phyloP scores from a whole-genome alignment of 1,140 invertebrate genomes.

The Hetaerina americana region DNA sequence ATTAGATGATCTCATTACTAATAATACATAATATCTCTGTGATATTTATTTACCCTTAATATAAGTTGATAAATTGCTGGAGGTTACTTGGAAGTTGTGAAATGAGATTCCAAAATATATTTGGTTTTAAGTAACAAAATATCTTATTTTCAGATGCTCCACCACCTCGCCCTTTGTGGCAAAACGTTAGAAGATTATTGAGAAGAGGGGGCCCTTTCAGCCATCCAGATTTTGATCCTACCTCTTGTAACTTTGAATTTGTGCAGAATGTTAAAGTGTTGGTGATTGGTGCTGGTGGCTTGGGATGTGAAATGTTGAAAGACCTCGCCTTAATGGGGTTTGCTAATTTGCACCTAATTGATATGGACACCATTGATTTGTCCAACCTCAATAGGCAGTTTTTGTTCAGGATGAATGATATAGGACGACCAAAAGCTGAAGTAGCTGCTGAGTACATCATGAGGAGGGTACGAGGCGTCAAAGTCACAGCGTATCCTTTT shows the following conservation, averaged over 20 bases:
- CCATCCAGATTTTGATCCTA: slow-evolving; percentile 80
- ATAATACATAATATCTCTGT: no score
- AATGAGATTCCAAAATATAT: no score
- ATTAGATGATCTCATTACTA: no score
- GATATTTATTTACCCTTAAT: no score
- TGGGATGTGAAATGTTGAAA: slow-evolving; percentile 94
- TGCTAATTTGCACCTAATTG: slow-evolving; percentile 84
- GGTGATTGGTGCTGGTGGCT: slow-evolving; percentile 85
- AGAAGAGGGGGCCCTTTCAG: slow-evolving; percentile 91
- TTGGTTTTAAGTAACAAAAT: no score
- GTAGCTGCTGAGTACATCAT: slow-evolving; percentile 92
- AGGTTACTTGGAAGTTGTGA: no score
- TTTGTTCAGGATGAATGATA: slow-evolving; percentile 85
- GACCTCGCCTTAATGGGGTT: slow-evolving; percentile 92
- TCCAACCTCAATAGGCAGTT: slow-evolving; percentile 98
- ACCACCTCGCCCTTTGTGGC: no score
- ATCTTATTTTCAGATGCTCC: no score
- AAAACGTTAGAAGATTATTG: no score
- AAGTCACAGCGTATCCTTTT: slow-evolving; percentile 68
- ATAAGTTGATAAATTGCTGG: no score
- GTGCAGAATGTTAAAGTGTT: no score
- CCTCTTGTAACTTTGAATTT: no score
- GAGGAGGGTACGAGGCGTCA: slow-evolving; percentile 70
- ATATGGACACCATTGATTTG: slow-evolving; percentile 98
- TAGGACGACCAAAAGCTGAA: slow-evolving; percentile 87